Evolutionary conservation across 1,140 invertebrate species (phyloP), one percentile per base, ranked within the genome.

Genomic region (Mycetomoellerius zeteki): DNA sequence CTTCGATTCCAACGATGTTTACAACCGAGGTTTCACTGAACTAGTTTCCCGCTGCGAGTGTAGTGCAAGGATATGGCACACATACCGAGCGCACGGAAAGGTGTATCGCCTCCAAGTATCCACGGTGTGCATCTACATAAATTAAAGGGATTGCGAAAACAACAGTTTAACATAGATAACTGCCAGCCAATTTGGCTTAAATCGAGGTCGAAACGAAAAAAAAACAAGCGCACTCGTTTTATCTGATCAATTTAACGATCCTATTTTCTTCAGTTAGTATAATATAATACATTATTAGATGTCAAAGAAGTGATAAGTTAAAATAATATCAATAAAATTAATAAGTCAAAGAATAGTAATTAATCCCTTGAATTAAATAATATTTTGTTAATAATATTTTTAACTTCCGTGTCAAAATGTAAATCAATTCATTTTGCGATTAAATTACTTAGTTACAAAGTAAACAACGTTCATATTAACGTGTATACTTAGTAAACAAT

Each of bases 51-150:
- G 54, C 50, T 52, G 84, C 69, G 86, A 90, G 86, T 87, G 86
- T 88, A 84, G 85, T 86, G 90, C 91, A 91, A 91, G 91, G 91
- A 91, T 91, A 86, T 82, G 89, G 71, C 89, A 88, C 86, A 90
- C 86, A 88, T 90, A 85, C 86, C 75, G n/a, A 21, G 43, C 62
- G 62, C 71, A 54, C 75, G 43, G 69, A 64, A 56, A 88, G 54
- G 56, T 84, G 43, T 73, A 84, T 73, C 37, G 80, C 14, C 24
- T 73, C 24, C 54, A 19, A 60, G 56, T 84, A 12, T 43, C 8
- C 80, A 60, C 56, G 69, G 14, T 62, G 37, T 50, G 54, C 54
- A 84, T 75, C 67, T 84, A 60, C 56, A 52, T 75, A 67, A 64
- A 60, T 84, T 73, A 73, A 75, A 60, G 65, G 65, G 64, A 30